A percentile compares a stretch with the other conserved stretches of the same genome.
phyloP scores from a whole-genome alignment of 2,797 vertebrate species.

The Gadopsis bispinosus region DNA sequence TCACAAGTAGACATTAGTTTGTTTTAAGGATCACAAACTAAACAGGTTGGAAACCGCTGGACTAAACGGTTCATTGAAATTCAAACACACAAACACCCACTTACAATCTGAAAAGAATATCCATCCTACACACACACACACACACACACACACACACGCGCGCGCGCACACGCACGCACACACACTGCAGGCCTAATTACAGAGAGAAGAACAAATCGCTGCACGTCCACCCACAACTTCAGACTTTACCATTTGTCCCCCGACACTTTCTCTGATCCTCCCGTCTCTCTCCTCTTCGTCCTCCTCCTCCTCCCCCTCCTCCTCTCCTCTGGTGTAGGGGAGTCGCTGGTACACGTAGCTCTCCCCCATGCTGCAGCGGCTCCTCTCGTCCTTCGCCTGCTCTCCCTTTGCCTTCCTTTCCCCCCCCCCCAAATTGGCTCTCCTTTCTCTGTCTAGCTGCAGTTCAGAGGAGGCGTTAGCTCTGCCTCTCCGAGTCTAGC shows the following conservation, averaged over 20 bases:
- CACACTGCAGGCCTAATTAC: constrained; percentile 9
- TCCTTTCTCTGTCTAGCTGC: constrained; percentile 37
- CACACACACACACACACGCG: constrained; percentile 22
- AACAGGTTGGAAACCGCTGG: neutral
- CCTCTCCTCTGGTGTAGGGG: constrained; percentile 75
- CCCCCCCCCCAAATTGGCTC: neutral
- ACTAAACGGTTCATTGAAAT: neutral
- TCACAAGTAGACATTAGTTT: too few species aligned
- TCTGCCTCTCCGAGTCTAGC: constrained; percentile 26
- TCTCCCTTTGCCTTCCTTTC: neutral
- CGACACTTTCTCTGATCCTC: constrained; percentile 59
- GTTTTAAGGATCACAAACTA: neutral
- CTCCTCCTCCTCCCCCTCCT: constrained; percentile 68
- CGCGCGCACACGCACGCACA: constrained; percentile 62
- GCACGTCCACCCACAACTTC: constrained; percentile 42
- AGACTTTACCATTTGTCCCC: constrained; percentile 75
- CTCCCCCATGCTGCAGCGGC: constrained; percentile 75
- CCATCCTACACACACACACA: constrained; percentile 31
- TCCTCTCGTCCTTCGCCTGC: constrained; percentile 51
- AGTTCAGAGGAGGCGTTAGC: constrained; percentile 64
- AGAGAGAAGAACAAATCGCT: constrained; percentile 7
- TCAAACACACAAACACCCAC: constrained; percentile 7
- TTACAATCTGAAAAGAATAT: constrained; percentile 66
- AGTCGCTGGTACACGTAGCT: constrained; percentile 81
- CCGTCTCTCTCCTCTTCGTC: constrained; percentile 66